Evolutionary conservation across 1,140 invertebrate species (phyloP), one percentile per base, ranked within the genome.

Genomic region (Solenopsis fugax): DNA sequence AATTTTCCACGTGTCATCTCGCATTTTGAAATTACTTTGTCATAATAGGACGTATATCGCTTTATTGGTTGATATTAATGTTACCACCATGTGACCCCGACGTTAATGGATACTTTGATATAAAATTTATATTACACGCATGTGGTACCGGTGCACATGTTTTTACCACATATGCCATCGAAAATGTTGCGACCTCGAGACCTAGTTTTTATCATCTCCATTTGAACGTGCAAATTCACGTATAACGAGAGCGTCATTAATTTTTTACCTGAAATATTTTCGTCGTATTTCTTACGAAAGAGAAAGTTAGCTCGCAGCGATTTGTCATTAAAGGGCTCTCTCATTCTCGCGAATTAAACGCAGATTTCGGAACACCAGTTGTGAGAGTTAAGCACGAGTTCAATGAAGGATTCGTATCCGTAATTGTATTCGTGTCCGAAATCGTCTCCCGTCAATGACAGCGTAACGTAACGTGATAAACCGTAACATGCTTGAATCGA

Each of bases 41-140:
- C 54, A 73, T 60, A 72, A 60, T 37, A 64, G 48, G 13, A 50
- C 24, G 16, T 60, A 13, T 12, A 29, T 80, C 67, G 24, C 4
- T 84, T 75, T 84, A 84, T 84, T 84, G 56, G 54, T 13, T 56
- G 29, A 60, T 48, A 56, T 48, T 73, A 58, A 82, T 58, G 29
- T 75, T 60, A 48, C 16, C 52, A 29, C 2, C 5, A 21, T 48
- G 37, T 37, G 29, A 58, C 18, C 41, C 2, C 21, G 54, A 1
- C 18, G 54, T 50, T 62, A 60, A 84, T 73, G 67, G 52, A 48
- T 24, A 73, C 24, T 82, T 80, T 69, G 21, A 80, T 45, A 21
- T 54, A 56, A 56, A 81, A 81, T 81, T 81, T 71, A 56, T 21
- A 58, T 71, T 56, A 81, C 37, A 58, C 18, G 13, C n/a, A 7